Base-by-base conservation (phyloP, 2,113 vertebrate species). In the Columba livia region DNA sequence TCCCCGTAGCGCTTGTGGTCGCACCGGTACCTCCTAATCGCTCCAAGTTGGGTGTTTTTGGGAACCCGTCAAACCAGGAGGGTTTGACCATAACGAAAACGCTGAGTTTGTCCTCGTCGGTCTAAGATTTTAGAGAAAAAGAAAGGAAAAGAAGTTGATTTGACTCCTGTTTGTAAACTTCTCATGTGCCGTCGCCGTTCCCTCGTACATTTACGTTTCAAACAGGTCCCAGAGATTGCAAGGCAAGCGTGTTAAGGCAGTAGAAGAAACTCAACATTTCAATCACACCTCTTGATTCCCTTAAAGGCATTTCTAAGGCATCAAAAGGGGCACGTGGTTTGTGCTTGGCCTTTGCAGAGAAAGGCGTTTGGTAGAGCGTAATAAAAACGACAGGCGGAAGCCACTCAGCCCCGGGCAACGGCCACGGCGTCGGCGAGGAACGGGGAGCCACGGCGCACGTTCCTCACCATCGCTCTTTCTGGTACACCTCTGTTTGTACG, bases 401-500 rank as follows among this genome's bases (percentile, higher is more conserved):
- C 58, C 53, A 26, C 93, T 69, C 34, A 8, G 72, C 66, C 61
- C 73, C 12, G 3, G 51, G 61, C 78, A 25, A 58, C 0, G 34
- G 70, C 38, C 32, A 40, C 74, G 11, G 48, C 60, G n/a, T 5
- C 32, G 18, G 14, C 20, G 74, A 40, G 60, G 69, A n/a, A 8
- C 10, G 6, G 62, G 53, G 65, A 42, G 53, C 44, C 2, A 6
- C 31, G 9, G 56, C 4, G 7, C 2, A 15, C 34, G 36, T 2
- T 47, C 73, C 92, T 98, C 96, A 98, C 98, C 98, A 99, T 72
- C 98, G 96, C 81, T 99, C 98, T 86, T 98, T 98, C 88, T 98
- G 98, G 95, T 93, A 98, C 69, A 97, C 97, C 50, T 98, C 98
- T 3, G 98, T 95, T 88, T 98, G 98, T 36, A 98, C 97, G 9